Base-by-base conservation (phyloP, 2,113 vertebrate genomes). In the Melanerpes aurifrons region DNA sequence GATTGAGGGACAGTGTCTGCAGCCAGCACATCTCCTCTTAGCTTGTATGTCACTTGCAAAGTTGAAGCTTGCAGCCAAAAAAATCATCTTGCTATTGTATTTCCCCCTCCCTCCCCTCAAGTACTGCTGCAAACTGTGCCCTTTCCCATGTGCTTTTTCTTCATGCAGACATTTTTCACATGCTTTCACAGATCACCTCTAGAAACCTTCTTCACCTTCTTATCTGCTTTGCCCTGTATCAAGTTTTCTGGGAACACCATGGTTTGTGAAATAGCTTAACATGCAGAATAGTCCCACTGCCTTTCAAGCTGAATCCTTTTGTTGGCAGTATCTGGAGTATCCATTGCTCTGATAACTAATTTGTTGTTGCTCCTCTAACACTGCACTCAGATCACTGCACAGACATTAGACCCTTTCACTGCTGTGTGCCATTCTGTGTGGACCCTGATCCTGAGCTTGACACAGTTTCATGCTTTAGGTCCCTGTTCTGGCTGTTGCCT, bases 181-280 rank as follows among this genome's bases (percentile, higher is more conserved):
- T 81, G 80, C 48, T 83, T 86, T 85, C 82, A 89, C 3, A 1
- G 35, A 43, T 89, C 85, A 67, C 80, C 62, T 93, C 82, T 81
- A 80, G 86, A 93, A 87, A 78, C 69, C 62, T 77, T 48, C 69
- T 62, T 93, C 80, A 88, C 90, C 82, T 93, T 80, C 72, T 94
- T 93, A 93, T 90, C 95, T 95, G 26, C 73, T 90, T 86, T 92
- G 21, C 10, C 68, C 54, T 54, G 62, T 95, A 93, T 93, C 92
- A 88, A 45, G 80, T 94, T 92, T 87, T 90, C 72, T 86, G 82
- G 61, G 68, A 87, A 90, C 62, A 78, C 45, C 35, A 54, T 0
- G 1, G 22, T 75, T 81, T 84, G 74, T 89, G 80, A 92, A 92
- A 69, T 61, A 90, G 61, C n/a, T 86, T 72, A 67, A 71, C 24